phyloP scores from a whole-genome alignment of 2,113 vertebrate genomes.

The Labeo catla region DNA sequence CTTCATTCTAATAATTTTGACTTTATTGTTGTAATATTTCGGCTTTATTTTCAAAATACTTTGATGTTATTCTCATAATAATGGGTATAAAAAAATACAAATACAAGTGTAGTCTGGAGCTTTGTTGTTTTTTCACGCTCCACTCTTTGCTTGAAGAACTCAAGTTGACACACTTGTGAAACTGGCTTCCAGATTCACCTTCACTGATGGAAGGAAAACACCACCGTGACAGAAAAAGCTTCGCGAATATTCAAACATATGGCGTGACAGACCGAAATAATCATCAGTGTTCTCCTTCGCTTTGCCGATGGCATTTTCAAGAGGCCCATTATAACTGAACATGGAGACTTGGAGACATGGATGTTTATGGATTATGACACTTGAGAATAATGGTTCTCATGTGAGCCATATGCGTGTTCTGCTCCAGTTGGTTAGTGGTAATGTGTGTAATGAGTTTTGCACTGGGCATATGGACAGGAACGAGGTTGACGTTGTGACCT shows the following conservation, averaged over 20 bases:
- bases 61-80: too few species aligned
- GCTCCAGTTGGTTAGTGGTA: constrained; percentile 45
- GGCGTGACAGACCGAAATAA: background rate
- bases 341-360: constrained; percentile 4
- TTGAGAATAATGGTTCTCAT: constrained; percentile 28
- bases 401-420: constrained; percentile 51
- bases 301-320: background rate
- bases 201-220: background rate
- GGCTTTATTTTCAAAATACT: too few species aligned
- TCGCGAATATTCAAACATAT: constrained; percentile 6
- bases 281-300: background rate
- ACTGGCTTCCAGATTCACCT: background rate
- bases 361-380: constrained; percentile 23
- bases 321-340: background rate
- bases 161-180: background rate
- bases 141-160: background rate
- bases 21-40: too few species aligned
- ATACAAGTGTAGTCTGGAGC: background rate
- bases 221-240: background rate
- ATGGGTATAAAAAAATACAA: background rate
- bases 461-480: constrained; percentile 43
- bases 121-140: background rate
- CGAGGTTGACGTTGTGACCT: constrained; percentile 39
- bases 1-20: too few species aligned
- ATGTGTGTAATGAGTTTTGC: constrained; percentile 51